A percentile compares a stretch with the other conserved stretches of the same genome.
These are phyloP conservation scores for Microctonus brassicae DNA, from an alignment of 2,888 invertebrate genomes.

Conservation along the genomic window DNA sequence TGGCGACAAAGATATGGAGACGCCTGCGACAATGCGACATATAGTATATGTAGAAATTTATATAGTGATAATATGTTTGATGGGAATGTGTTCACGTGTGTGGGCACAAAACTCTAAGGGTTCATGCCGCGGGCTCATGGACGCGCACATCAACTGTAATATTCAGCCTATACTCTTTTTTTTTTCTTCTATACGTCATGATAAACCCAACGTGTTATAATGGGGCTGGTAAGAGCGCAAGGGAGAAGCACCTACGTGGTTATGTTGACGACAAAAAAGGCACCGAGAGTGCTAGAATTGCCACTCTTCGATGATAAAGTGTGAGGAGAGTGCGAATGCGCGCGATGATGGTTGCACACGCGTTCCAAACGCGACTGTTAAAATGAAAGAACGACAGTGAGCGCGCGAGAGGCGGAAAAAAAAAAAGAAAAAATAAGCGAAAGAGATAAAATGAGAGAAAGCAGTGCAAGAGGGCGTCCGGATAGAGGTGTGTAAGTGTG, in stretches of 20 bases:
- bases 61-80: constrained; percentile 9
- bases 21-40: constrained; percentile 28
- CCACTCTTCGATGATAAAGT: constrained; percentile 68
- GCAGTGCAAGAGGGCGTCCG: constrained; percentile 34
- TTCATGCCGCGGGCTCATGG: constrained; percentile 24
- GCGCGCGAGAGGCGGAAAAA: constrained; percentile 13
- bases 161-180: constrained; percentile 4
- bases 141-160: constrained; percentile 3
- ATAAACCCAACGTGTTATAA: constrained; percentile 46
- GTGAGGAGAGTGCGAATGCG: constrained; percentile 59
- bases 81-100: constrained; percentile 35
- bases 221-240: constrained; percentile 60
- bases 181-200: neutral
- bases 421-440: constrained; percentile 42
- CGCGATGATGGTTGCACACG: constrained; percentile 43
- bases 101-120: constrained; percentile 39
- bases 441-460: constrained; percentile 45
- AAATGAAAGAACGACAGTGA: constrained; percentile 43
- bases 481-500: constrained; percentile 27
- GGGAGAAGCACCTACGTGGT: constrained; percentile 57
- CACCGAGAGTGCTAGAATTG: constrained; percentile 67
- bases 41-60: constrained; percentile 3
- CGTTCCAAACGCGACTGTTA: constrained; percentile 18
- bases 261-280: constrained; percentile 62
- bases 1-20: constrained; percentile 38